A percentile compares a stretch with the other conserved stretches of the same genome.
These are phyloP conservation scores for Tachina lurida DNA, from an alignment of 2,888 invertebrate species.

Conservation along the genomic window DNA sequence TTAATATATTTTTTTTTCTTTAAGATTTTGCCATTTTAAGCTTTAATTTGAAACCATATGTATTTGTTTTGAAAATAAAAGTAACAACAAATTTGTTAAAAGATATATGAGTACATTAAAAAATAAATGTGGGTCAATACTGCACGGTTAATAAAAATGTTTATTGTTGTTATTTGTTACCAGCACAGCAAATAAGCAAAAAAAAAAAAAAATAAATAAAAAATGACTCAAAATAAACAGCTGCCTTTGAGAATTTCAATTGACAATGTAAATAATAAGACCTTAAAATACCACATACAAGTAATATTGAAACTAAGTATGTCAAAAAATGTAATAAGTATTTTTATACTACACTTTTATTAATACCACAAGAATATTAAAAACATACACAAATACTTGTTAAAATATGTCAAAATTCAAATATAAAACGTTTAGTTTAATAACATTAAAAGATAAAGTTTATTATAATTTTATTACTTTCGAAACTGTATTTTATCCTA, in stretches of 20 bases:
- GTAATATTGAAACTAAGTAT: constrained; percentile 53
- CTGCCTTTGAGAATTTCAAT: constrained; percentile 64
- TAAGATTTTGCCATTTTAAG: not conserved
- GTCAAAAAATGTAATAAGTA: constrained; percentile 37
- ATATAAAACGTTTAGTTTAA: no score
- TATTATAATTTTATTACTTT: no score
- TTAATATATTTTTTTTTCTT: not conserved
- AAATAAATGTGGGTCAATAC: constrained; percentile 64
- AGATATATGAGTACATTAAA: not conserved
- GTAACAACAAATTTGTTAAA: constrained; percentile 13
- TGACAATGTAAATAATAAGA: constrained; percentile 50
- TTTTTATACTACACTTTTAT: not conserved
- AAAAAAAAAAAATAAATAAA: constrained; percentile 10
- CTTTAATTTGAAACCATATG: not conserved
- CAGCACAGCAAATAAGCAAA: constrained; percentile 21
- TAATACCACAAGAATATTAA: constrained; percentile 14
- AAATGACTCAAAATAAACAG: constrained; percentile 61
- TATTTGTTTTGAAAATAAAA: constrained; percentile 23
- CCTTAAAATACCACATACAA: constrained; percentile 43
- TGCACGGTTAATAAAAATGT: constrained; percentile 54
- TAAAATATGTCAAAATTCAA: no score
- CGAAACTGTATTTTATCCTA: no score
- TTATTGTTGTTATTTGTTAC: constrained; percentile 43
- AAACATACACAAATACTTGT: not conserved
- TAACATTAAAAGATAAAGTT: no score